These are phyloP conservation scores for Gulo gulo DNA, from an alignment of 2,113 vertebrate genomes.

Conservation along the genomic window DNA sequence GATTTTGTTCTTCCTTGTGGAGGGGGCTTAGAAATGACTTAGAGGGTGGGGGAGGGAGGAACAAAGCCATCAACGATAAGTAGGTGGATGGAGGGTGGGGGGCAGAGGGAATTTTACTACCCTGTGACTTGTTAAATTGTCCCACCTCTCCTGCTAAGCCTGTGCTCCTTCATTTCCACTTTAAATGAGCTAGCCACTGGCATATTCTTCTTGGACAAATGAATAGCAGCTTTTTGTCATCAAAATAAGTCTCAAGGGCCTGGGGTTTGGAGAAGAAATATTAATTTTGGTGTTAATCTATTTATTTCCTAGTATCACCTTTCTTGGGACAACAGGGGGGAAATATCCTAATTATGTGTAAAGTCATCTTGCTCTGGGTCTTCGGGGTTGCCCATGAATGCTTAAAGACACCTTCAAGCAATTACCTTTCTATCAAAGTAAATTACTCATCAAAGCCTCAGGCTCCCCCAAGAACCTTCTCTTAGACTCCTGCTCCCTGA, in stretches of 20 bases:
- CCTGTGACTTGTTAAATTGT: neutral
- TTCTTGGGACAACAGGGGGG: slow-evolving; percentile 58
- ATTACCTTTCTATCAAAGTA: slow-evolving; percentile 77
- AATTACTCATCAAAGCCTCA: slow-evolving; percentile 77
- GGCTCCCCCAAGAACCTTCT: slow-evolving; percentile 71
- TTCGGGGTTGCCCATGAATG: neutral
- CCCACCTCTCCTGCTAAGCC: neutral
- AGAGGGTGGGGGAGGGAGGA: too few species aligned
- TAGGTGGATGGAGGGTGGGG: neutral
- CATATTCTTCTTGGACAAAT: neutral
- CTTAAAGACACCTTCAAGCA: slow-evolving; percentile 78
- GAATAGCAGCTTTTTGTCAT: slow-evolving; percentile 22
- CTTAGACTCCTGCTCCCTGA: slow-evolving; percentile 72
- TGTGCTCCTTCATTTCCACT: slow-evolving; percentile 35
- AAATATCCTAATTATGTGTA: slow-evolving; percentile 67
- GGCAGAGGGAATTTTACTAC: neutral
- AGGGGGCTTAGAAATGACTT: neutral
- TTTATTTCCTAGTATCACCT: slow-evolving; percentile 71
- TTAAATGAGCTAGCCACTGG: neutral
- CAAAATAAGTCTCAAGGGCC: slow-evolving; percentile 57
- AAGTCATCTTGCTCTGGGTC: slow-evolving; percentile 77
- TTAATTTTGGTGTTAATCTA: slow-evolving; percentile 76
- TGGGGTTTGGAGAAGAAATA: slow-evolving; percentile 64
- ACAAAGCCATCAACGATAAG: neutral
- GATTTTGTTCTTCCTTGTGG: neutral